Conservation (phyloP, 2,888 invertebrate species). For the Furcula furcula region DNA sequence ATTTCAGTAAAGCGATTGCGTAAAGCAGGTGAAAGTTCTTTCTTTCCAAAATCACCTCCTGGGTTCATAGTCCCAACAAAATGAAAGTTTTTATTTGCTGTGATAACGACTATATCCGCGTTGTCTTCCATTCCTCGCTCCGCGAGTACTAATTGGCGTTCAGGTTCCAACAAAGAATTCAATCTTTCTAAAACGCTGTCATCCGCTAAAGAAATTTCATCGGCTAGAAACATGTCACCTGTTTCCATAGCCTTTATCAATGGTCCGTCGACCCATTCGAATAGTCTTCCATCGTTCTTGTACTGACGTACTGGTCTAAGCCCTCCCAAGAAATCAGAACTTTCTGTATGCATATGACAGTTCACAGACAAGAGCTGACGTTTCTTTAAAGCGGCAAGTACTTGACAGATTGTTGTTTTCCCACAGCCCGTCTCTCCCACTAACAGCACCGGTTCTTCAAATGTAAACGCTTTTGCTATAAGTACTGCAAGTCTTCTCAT, state of each 20-base stretch:
- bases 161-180: constrained; percentile 97
- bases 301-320: constrained; percentile 92
- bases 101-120: constrained; percentile 81
- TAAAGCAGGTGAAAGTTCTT: constrained; percentile 98
- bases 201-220: constrained; percentile 99
- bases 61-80: constrained; percentile 99
- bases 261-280: constrained; percentile 99
- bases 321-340: constrained; percentile 98
- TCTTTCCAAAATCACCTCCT: constrained; percentile 99
- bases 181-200: constrained; percentile 98
- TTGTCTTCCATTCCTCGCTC: constrained; percentile 90
- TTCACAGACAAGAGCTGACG: constrained; percentile 91
- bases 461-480: constrained; percentile 92
- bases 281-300: constrained; percentile 84
- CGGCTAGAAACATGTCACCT: constrained; percentile 95
- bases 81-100: constrained; percentile 89
- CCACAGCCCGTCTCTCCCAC: constrained; percentile 99
- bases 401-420: constrained; percentile 97
- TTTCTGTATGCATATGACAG: constrained; percentile 99
- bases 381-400: constrained; percentile 86
- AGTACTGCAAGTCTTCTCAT: constrained; percentile 91
- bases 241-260: constrained; percentile 94
- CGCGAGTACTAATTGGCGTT: constrained; percentile 93
- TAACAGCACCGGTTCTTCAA: constrained; percentile 95
- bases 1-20: constrained; percentile 99